A percentile compares a stretch with the other conserved stretches of the same genome.
These are phyloP conservation scores for Leptinotarsa tumamoca DNA, from an alignment of 2,888 invertebrate species.

Conservation along the genomic window DNA sequence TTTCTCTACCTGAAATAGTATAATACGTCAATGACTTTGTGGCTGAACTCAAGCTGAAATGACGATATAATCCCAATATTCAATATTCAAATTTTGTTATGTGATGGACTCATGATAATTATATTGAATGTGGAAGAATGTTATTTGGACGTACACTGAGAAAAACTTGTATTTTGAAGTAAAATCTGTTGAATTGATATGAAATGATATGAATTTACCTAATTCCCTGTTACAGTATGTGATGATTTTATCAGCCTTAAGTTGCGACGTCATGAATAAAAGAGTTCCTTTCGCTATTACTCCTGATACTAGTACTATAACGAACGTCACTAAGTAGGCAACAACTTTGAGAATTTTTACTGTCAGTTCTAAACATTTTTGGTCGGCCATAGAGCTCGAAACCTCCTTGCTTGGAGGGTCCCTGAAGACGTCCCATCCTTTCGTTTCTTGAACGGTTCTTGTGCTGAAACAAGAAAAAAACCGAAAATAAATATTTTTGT, in stretches of 20 bases:
- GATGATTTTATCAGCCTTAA: slow-evolving; percentile 80
- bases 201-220: slow-evolving; percentile 70
- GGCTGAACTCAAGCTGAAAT: background rate
- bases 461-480: slow-evolving; percentile 71
- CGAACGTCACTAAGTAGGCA: slow-evolving; percentile 87
- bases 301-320: slow-evolving; percentile 85
- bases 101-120: too few relatives aligned
- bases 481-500: background rate
- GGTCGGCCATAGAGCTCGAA: slow-evolving; percentile 89
- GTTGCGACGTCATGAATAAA: slow-evolving; percentile 92
- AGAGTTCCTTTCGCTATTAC: slow-evolving; percentile 90
- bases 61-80: too few relatives aligned
- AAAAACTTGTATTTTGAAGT: background rate
- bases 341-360: slow-evolving; percentile 86
- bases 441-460: slow-evolving; percentile 86
- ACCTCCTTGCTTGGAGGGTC: slow-evolving; percentile 91
- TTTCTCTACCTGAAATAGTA: slow-evolving; percentile 79
- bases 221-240: slow-evolving; percentile 87
- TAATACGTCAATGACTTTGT: background rate
- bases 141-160: background rate
- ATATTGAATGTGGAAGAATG: background rate
- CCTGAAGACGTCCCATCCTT: slow-evolving; percentile 97
- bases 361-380: slow-evolving; percentile 86
- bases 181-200: background rate
- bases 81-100: too few relatives aligned